Percentiles rank a stretch among this genome's conserved stretches.
These are phyloP conservation scores for Osmerus mordax DNA, from an alignment of 2,113 vertebrate species.

Conservation along the genomic window DNA sequence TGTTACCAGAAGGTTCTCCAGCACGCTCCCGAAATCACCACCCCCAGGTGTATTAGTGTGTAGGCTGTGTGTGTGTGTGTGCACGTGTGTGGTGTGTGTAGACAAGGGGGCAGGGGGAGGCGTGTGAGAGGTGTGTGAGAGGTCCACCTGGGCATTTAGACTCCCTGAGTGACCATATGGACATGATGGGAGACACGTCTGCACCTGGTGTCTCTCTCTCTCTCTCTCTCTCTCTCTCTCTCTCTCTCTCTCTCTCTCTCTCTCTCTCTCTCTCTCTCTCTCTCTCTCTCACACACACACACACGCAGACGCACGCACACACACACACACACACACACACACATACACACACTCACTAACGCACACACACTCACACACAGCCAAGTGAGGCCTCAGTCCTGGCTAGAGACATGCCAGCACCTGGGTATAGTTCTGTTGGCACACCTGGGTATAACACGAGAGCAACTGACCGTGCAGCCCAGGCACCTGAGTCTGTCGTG, in stretches of 20 bases:
- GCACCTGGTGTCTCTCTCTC: conserved; percentile 22
- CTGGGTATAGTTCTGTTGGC: neutral
- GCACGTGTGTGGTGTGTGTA: no score
- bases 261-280: no score
- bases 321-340: no score
- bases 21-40: neutral
- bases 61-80: no score
- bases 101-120: neutral
- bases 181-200: conserved; percentile 10
- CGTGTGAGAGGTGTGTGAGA: neutral
- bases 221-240: neutral
- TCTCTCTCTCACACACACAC: no score
- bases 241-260: no score
- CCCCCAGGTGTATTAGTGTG: neutral
- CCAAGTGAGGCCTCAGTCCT: conserved; percentile 11
- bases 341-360: no score
- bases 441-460: neutral
- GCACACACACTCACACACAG: neutral
- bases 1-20: conserved; percentile 13
- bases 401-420: neutral
- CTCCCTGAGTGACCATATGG: conserved; percentile 48
- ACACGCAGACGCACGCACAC: no score
- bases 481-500: no score
- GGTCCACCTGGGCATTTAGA: conserved; percentile 19
- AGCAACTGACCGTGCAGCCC: no score